Conservation (phyloP, 2,113 vertebrate species). For the Antechinus flavipes region DNA sequence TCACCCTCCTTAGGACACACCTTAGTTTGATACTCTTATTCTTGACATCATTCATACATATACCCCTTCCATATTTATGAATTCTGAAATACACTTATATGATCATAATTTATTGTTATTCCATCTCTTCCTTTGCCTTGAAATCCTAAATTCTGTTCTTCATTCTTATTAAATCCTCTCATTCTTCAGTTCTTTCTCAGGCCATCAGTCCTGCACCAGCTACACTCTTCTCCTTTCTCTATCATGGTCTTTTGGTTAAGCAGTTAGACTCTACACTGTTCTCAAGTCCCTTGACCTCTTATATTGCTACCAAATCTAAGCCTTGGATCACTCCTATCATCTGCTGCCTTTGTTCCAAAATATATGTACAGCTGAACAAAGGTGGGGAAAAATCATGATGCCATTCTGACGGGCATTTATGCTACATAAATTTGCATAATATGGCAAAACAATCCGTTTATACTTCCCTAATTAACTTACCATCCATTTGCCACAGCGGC, state of each 20-base stretch:
- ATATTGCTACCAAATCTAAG: neutral
- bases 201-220: neutral
- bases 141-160: neutral
- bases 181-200: neutral
- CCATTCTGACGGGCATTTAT: neutral
- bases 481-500: neutral
- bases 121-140: neutral
- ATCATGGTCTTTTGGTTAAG: neutral
- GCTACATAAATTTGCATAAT: neutral
- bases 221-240: neutral
- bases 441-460: neutral
- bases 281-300: neutral
- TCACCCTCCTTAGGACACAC: neutral
- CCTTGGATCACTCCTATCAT: neutral
- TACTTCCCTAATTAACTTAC: neutral
- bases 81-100: neutral
- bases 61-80: neutral
- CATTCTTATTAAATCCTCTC: neutral
- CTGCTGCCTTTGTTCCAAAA: neutral
- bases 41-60: neutral
- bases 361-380: neutral
- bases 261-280: neutral
- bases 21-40: neutral
- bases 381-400: neutral
- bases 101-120: neutral